These are phyloP conservation scores for Trematomus bernacchii DNA, from an alignment of 2,797 vertebrate genomes.

Conservation along the genomic window DNA sequence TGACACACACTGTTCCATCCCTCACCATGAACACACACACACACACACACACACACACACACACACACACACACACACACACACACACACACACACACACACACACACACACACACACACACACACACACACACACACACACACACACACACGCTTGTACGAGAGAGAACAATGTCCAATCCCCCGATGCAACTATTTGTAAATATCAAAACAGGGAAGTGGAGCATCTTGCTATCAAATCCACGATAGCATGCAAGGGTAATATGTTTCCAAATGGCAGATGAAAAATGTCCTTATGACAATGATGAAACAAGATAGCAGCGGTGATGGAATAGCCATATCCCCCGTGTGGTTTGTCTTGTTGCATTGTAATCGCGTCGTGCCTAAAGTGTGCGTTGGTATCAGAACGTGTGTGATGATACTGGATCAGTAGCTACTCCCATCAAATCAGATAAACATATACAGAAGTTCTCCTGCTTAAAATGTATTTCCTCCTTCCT, in stretches of 20 bases:
- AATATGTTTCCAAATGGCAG: constrained; percentile 76
- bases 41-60: constrained; percentile 46
- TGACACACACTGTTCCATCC: constrained; percentile 78
- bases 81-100: constrained; percentile 56
- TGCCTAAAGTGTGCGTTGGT: constrained; percentile 64
- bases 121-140: constrained; percentile 41
- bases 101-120: constrained; percentile 36
- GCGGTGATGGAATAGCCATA: constrained; percentile 65
- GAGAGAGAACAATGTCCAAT: constrained; percentile 72
- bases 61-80: constrained; percentile 35
- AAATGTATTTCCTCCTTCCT: constrained; percentile 73
- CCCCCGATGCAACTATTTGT: constrained; percentile 76
- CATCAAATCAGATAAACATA: constrained; percentile 26
- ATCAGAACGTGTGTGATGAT: constrained; percentile 63
- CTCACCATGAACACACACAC: constrained; percentile 55
- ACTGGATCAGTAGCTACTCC: constrained; percentile 39
- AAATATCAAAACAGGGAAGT: constrained; percentile 78
- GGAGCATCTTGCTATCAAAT: constrained; percentile 72
- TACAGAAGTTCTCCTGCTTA: constrained; percentile 69
- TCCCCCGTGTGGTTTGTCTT: constrained; percentile 68
- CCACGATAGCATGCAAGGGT: constrained; percentile 71
- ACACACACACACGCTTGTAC: constrained; percentile 27
- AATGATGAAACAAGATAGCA: constrained; percentile 79
- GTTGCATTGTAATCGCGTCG: constrained; percentile 68
- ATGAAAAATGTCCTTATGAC: constrained; percentile 80